A percentile compares a stretch with the other conserved stretches of the same genome.
phyloP scores from a whole-genome alignment of 1,140 invertebrate species.

The Dendroctonus ponderosae region DNA sequence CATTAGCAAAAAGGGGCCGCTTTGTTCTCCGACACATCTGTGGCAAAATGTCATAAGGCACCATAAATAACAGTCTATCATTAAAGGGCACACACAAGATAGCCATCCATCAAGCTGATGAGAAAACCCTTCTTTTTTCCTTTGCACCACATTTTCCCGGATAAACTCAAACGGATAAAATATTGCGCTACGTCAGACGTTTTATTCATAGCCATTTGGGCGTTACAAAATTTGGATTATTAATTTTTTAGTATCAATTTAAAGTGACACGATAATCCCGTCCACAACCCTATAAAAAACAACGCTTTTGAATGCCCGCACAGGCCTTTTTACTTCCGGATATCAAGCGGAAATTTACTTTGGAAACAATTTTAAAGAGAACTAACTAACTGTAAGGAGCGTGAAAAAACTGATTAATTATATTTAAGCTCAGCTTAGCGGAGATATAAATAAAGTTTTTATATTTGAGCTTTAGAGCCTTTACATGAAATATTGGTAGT shows the following conservation, averaged over 20 bases:
- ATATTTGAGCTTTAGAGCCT: too few species aligned
- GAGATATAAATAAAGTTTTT: too few species aligned
- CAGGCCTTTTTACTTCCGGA: too few species aligned
- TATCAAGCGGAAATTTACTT: too few species aligned
- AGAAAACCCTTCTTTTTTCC: slow-evolving; percentile 24
- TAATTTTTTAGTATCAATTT: slow-evolving; percentile 23
- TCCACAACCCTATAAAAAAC: too few species aligned
- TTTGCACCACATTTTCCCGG: slow-evolving; percentile 11
- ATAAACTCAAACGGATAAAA: slow-evolving; percentile 2
- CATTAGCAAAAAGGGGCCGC: slow-evolving; percentile 16
- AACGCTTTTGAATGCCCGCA: too few species aligned
- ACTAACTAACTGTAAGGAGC: too few species aligned
- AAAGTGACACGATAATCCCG: neutral
- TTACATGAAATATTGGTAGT: too few species aligned
- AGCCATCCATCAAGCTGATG: slow-evolving; percentile 24
- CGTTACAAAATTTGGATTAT: slow-evolving; percentile 20
- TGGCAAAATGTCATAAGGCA: slow-evolving; percentile 20
- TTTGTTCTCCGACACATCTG: slow-evolving; percentile 16
- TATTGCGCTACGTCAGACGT: slow-evolving; percentile 5
- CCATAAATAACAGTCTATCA: slow-evolving; percentile 21
- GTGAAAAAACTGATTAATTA: too few species aligned
- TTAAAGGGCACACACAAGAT: slow-evolving; percentile 24
- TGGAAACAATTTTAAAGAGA: too few species aligned
- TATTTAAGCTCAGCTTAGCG: too few species aligned
- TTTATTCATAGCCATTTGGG: slow-evolving; percentile 10